These are phyloP conservation scores for Cyclopterus lumpus DNA, from an alignment of 2,797 vertebrate genomes.

Conservation along the genomic window DNA sequence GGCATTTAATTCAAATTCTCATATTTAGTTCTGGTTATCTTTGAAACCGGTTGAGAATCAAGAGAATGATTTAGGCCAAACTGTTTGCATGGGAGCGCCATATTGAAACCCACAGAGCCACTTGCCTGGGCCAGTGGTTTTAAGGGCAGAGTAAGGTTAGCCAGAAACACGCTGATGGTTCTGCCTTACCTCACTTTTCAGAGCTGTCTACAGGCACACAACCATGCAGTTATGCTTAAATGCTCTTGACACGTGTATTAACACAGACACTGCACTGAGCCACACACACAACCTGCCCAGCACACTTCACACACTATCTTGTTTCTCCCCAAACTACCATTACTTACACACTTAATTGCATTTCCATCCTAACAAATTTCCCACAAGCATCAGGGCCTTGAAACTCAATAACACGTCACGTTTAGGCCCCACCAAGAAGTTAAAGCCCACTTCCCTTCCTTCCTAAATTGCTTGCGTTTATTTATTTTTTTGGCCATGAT, in stretches of 20 bases:
- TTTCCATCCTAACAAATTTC: slow-evolving; percentile 78
- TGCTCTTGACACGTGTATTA: slow-evolving; percentile 64
- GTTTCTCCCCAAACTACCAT: slow-evolving; percentile 71
- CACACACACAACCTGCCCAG: slow-evolving; percentile 46
- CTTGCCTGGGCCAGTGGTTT: slow-evolving; percentile 68
- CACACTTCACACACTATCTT: slow-evolving; percentile 81
- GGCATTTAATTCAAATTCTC: slow-evolving; percentile 51
- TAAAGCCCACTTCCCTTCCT: slow-evolving; percentile 42
- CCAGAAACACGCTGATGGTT: slow-evolving; percentile 76
- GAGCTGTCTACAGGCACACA: slow-evolving; percentile 34
- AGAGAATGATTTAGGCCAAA: slow-evolving; percentile 54
- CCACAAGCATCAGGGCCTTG: slow-evolving; percentile 69
- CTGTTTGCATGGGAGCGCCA: slow-evolving; percentile 54
- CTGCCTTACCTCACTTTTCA: slow-evolving; percentile 77
- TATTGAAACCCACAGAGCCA: slow-evolving; percentile 60
- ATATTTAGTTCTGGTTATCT: slow-evolving; percentile 53
- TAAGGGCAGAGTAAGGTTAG: slow-evolving; percentile 77
- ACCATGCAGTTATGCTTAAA: slow-evolving; percentile 54
- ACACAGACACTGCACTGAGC: slow-evolving; percentile 36
- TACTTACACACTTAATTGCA: slow-evolving; percentile 73
- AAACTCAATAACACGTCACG: slow-evolving; percentile 66
- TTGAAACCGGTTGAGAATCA: slow-evolving; percentile 54
- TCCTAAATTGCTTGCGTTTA: slow-evolving; percentile 42
- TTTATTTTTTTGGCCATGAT: slow-evolving; percentile 42
- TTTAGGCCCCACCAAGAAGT: slow-evolving; percentile 62